Evolutionary conservation across 1,140 invertebrate species (phyloP).

Genomic region (Heliconius melpomene): DNA sequence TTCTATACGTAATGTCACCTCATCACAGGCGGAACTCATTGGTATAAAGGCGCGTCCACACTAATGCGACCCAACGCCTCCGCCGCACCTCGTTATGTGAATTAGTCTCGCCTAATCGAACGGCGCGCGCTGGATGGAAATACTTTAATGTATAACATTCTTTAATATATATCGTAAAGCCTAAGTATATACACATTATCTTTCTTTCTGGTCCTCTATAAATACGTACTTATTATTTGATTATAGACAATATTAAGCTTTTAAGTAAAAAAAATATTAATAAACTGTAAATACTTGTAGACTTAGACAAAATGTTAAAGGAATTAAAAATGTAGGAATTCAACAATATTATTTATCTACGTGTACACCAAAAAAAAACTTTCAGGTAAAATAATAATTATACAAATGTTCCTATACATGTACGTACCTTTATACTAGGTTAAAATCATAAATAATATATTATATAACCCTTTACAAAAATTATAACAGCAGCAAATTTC

Average conservation of each 20-base stretch:
- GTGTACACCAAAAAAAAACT: too few species aligned
- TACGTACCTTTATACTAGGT: too few species aligned
- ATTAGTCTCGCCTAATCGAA: slow-evolving; percentile 51
- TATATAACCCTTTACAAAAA: neutral
- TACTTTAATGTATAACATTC: slow-evolving; percentile 27
- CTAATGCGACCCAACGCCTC: slow-evolving; percentile 43
- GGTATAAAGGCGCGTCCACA: slow-evolving; percentile 40
- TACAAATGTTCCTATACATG: too few species aligned
- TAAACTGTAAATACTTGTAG: too few species aligned
- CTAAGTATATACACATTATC: neutral
- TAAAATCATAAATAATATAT: neutral
- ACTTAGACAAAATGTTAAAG: too few species aligned
- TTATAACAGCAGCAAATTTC: neutral
- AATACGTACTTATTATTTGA: neutral
- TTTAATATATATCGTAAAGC: neutral
- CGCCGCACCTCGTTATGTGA: slow-evolving; percentile 48
- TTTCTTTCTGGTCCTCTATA: neutral
- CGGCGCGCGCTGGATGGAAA: slow-evolving; percentile 33
- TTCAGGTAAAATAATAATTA: too few species aligned
- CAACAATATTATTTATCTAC: too few species aligned
- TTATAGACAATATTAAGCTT: neutral
- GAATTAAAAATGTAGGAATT: too few species aligned
- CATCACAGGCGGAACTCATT: slow-evolving; percentile 39
- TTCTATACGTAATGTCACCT: slow-evolving; percentile 31
- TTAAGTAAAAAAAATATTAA: too few species aligned